phyloP scores from a whole-genome alignment of 2,113 vertebrate genomes.

The Gallinago jamesoni region DNA sequence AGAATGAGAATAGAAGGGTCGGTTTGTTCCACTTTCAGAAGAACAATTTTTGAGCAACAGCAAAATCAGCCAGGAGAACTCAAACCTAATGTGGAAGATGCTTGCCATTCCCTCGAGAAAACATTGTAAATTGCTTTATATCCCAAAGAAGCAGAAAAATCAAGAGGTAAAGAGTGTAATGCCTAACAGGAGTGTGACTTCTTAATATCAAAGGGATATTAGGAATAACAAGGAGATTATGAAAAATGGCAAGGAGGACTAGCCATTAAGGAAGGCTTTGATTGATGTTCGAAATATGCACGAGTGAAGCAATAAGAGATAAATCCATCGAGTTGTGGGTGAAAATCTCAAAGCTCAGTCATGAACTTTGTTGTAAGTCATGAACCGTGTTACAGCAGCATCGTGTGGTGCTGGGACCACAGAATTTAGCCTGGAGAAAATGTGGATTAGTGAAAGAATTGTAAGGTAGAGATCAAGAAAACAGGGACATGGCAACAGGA shows the following conservation, averaged over 20 bases:
- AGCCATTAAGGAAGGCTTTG: background rate
- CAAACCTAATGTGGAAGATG: background rate
- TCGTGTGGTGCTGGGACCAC: background rate
- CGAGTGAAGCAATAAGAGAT: background rate
- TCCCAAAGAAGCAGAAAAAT: background rate
- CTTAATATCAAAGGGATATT: background rate
- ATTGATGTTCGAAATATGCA: fast-evolving
- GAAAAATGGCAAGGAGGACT: background rate
- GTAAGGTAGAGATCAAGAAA: background rate
- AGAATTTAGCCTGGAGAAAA: background rate
- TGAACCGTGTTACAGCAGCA: background rate
- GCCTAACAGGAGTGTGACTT: background rate
- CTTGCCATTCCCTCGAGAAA: background rate
- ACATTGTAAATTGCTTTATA: background rate
- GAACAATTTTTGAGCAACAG: background rate
- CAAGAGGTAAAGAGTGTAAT: background rate
- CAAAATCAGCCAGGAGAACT: background rate
- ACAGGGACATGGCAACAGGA: background rate
- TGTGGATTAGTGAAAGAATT: background rate
- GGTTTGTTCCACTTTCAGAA: background rate
- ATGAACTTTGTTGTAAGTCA: background rate
- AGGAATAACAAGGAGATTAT: background rate
- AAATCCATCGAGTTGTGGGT: background rate
- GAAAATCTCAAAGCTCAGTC: background rate
- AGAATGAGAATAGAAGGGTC: background rate